A percentile compares a stretch with the other conserved stretches of the same genome.
Conservation (phyloP, 92 coral and sea anemone genomes). For the Bergia puertoricense region DNA sequence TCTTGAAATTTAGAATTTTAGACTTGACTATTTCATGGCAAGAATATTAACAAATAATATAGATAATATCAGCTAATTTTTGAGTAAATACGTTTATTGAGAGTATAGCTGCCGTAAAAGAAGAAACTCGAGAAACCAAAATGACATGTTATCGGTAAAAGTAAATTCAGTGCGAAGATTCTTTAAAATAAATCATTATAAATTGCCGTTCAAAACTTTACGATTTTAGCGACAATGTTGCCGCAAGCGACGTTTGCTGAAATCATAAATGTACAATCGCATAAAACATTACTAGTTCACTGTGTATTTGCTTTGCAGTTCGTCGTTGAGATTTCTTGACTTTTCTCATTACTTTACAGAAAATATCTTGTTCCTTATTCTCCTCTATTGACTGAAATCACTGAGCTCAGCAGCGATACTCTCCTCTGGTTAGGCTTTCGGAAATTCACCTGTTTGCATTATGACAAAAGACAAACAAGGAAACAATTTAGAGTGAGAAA, state of each 20-base stretch:
- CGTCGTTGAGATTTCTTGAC: not conserved
- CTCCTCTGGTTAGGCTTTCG: not conserved
- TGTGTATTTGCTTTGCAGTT: not conserved
- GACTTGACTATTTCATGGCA: slow-evolving; percentile 1
- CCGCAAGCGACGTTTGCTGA: slow-evolving; percentile 4
- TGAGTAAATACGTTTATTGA: slow-evolving; percentile 17
- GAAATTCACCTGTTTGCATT: slow-evolving; percentile 10
- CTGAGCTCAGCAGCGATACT: not conserved
- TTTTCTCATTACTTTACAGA: not conserved
- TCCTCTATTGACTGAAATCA: not conserved
- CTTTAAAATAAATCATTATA: not conserved
- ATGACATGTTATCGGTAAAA: slow-evolving; percentile 13
- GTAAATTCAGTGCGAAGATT: not conserved
- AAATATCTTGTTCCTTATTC: not conserved
- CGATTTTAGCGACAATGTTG: slow-evolving; percentile 16
- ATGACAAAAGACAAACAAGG: not conserved
- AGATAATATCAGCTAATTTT: slow-evolving; percentile 40
- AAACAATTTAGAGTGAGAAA: not conserved
- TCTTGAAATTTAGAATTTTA: slow-evolving; percentile 19
- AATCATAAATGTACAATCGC: not conserved
- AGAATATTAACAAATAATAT: slow-evolving; percentile 11
- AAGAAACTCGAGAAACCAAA: not conserved
- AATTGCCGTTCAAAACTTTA: not conserved
- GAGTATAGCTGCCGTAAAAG: not conserved
- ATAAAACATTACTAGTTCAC: not conserved